Base-by-base conservation (phyloP, 2,888 invertebrate species). In the Synanthedon formicaeformis region DNA sequence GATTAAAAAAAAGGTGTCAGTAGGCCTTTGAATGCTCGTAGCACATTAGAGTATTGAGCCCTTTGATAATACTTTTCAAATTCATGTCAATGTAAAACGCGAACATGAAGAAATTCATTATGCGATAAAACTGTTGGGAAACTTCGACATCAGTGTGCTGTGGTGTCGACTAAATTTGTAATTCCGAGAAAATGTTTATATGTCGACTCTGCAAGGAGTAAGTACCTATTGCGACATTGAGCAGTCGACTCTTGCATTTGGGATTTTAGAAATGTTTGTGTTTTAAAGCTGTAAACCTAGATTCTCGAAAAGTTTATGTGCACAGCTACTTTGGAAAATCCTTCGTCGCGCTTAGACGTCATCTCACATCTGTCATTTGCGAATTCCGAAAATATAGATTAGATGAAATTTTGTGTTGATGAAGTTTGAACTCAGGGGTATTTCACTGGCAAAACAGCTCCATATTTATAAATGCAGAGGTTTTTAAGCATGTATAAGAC, bases 11-110 rank as follows among this genome's bases (percentile, higher is more conserved):
- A 72, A 69, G 69, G 75, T 75, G 76, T 69, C 72, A 75, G 67
- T 66, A 69, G 66, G 63, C 63, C 65, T 69, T 71, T 62, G 61
- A 63, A 63, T 66, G 60, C 58, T 34, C 66, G 67, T 69, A 50
- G 53, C 41, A 18, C 41, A 41, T 65, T 67, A 73, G 73, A 69
- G 73, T 69, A 75, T 73, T 66, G 68, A 71, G 75, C 75, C 73
- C 77, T 75, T 67, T 71, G 81, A 84, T 84, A 83, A 81, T 73
- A 64, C 63, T 71, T 71, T 75, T 75, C 67, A 60, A 76, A 81
- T 81, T 81, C 73, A 75, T 81, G 81, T 78, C 84, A 85, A 84
- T 84, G 85, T 81, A 81, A 78, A 66, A 72, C 64, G 63, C 61
- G 67, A 73, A 63, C 75, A 75, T 83, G 75, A 78, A 79, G 81